phyloP scores from a whole-genome alignment of 2,113 vertebrate genomes.

The human region DNA sequence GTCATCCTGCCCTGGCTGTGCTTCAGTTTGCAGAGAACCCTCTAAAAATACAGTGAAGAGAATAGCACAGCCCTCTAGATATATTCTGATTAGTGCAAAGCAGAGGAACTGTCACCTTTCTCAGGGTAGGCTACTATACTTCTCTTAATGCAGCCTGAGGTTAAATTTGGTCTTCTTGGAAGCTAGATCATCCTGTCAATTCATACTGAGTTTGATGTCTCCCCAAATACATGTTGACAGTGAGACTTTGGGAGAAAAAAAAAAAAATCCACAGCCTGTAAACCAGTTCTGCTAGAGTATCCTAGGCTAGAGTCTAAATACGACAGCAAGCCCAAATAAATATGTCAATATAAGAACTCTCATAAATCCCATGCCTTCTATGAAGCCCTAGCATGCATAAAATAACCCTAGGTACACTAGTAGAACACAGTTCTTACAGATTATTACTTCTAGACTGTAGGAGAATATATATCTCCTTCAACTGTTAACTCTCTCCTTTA shows the following conservation, averaged over 20 bases:
- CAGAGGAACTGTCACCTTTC: neutral
- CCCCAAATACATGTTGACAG: neutral
- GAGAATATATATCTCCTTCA: neutral
- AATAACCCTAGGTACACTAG: neutral
- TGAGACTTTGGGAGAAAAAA: slow-evolving; percentile 38
- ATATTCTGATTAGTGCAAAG: neutral
- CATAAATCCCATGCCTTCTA: neutral
- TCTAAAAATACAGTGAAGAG: neutral
- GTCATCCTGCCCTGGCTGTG: neutral
- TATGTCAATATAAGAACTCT: neutral
- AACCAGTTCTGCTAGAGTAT: slow-evolving; percentile 8
- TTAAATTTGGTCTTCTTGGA: neutral
- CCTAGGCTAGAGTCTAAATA: neutral
- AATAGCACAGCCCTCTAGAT: neutral
- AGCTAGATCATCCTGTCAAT: neutral
- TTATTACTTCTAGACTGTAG: neutral
- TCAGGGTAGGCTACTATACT: neutral
- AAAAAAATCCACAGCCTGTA: slow-evolving; percentile 19
- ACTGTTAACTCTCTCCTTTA: neutral
- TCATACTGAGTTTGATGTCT: neutral
- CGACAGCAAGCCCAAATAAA: neutral
- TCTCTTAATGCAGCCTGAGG: neutral
- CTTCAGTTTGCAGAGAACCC: neutral
- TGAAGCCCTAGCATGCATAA: neutral
- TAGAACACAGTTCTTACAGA: neutral